phyloP scores from a whole-genome alignment of 2,888 invertebrate genomes.

The Drosophila planitibia region DNA sequence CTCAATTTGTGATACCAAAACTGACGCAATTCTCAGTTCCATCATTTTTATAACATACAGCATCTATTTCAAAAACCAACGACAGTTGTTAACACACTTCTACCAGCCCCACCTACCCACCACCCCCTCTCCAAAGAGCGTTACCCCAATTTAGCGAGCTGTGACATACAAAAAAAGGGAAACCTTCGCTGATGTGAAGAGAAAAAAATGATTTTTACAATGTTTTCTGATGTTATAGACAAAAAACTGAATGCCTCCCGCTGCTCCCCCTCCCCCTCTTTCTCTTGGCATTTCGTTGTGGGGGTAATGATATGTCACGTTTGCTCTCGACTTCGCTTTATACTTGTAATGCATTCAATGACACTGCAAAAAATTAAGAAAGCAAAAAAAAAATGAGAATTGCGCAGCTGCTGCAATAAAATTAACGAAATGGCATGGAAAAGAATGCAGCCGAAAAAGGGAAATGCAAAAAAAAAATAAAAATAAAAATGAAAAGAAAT shows the following conservation, averaged over 20 bases:
- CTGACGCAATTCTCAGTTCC: background rate
- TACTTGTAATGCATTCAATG: conserved; percentile 61
- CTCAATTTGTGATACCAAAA: background rate
- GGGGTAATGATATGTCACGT: conserved; percentile 70
- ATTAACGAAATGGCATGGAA: conserved; percentile 61
- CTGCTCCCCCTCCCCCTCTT: background rate
- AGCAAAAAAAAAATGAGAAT: conserved; percentile 33
- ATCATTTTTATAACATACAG: background rate
- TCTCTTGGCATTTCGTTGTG: conserved; percentile 12
- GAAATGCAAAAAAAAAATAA: conserved; percentile 9
- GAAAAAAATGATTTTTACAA: conserved; percentile 31
- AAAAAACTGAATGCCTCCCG: conserved; percentile 19
- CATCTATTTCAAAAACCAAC: background rate
- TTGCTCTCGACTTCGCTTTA: conserved; percentile 54
- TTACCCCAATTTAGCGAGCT: conserved; percentile 22
- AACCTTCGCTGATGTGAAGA: conserved; percentile 39
- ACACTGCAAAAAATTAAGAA: conserved; percentile 43
- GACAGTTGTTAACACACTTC: background rate
- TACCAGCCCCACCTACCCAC: background rate
- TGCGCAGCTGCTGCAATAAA: conserved; percentile 64
- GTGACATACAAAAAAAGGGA: conserved; percentile 25
- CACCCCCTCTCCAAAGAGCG: background rate
- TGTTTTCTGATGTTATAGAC: conserved; percentile 60
- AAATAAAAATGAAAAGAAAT: conserved; percentile 7
- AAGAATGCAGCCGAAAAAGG: conserved; percentile 60